Percentiles rank a stretch among this genome's conserved stretches.
Evolutionary conservation across 2,113 vertebrate genomes (phyloP).

Genomic region (Phainopepla nitens): DNA sequence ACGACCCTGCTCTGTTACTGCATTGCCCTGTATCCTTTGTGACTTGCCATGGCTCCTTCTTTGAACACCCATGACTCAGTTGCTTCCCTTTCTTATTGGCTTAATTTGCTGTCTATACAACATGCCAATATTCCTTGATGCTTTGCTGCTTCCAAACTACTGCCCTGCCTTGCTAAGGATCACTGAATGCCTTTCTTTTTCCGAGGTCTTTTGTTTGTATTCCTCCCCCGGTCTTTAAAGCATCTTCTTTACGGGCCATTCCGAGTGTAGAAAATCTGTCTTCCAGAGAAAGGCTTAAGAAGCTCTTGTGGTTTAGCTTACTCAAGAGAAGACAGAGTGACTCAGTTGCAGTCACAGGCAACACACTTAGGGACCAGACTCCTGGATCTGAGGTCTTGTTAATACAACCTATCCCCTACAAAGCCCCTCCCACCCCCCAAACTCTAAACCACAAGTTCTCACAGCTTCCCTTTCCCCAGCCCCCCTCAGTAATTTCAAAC

Average conservation of each 20-base stretch:
- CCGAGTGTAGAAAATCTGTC: accelerated
- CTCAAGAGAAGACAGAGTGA: not conserved
- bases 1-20: not conserved
- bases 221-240: not conserved
- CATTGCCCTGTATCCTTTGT: not conserved
- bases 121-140: not conserved
- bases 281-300: not conserved
- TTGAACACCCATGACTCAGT: not conserved
- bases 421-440: not conserved
- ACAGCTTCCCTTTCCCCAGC: not conserved
- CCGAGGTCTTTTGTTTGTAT: not conserved
- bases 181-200: not conserved
- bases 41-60: not conserved
- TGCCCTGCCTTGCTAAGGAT: not conserved
- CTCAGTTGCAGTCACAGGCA: not conserved
- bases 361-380: not conserved
- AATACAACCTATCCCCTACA: accelerated
- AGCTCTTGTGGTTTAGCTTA: not conserved
- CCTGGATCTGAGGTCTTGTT: not conserved
- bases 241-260: not conserved
- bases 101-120: not conserved
- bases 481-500: not conserved
- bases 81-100: not conserved
- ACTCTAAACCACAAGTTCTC: not conserved
- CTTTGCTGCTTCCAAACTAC: not conserved